These are phyloP conservation scores for Liodrosophila aerea DNA, from an alignment of 2,888 invertebrate genomes.

Conservation along the genomic window DNA sequence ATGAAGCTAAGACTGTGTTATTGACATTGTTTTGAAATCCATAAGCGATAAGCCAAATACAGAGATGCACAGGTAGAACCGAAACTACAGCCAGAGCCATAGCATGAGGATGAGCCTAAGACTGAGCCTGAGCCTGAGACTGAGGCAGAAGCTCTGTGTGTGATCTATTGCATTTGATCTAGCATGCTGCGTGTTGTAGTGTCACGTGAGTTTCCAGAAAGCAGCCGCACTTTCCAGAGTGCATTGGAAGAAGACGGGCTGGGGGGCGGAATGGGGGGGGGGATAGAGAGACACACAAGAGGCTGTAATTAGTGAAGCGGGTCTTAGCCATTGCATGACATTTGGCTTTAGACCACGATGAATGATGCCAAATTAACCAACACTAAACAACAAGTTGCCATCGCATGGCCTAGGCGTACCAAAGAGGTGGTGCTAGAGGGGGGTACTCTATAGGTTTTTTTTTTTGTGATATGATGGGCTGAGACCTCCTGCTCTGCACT, in stretches of 20 bases:
- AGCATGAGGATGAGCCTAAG: no score
- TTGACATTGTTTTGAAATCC: no score
- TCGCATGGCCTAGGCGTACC: conserved; percentile 21
- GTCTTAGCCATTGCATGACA: conserved; percentile 65
- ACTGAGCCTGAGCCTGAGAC: no score
- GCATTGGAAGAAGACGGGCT: not conserved
- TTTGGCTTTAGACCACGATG: conserved; percentile 63
- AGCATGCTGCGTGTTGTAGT: conserved; percentile 47
- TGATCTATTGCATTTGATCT: conserved; percentile 62
- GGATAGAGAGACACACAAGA: conserved; percentile 40
- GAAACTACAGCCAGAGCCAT: no score
- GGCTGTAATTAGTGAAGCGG: conserved; percentile 65
- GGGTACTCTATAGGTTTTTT: not conserved
- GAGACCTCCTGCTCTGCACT: not conserved
- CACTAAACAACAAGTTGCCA: conserved; percentile 31
- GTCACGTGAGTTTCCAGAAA: conserved; percentile 54
- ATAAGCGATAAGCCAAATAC: no score
- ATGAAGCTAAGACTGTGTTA: no score
- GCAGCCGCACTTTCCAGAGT: conserved; percentile 20
- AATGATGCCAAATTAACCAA: conserved; percentile 66
- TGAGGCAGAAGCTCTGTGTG: conserved; percentile 5
- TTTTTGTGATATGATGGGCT: not conserved
- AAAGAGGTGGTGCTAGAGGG: not conserved
- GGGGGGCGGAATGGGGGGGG: not conserved
- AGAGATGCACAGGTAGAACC: no score